These are phyloP conservation scores for Cephus spinipes DNA, from an alignment of 2,888 invertebrate species.

Conservation along the genomic window DNA sequence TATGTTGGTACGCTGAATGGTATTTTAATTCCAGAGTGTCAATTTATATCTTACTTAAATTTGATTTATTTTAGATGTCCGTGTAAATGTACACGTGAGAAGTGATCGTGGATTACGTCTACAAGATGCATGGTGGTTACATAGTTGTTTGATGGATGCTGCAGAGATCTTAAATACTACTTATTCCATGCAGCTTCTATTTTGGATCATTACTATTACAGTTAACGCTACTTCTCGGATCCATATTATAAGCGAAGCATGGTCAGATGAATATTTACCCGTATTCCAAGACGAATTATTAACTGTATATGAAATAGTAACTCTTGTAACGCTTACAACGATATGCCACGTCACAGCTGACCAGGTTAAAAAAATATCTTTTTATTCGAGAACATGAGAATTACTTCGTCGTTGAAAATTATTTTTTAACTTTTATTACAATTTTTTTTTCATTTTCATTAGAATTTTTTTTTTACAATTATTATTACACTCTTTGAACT, in stretches of 20 bases:
- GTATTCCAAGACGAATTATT: constrained; percentile 36
- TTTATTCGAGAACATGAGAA: constrained; percentile 15
- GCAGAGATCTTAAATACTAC: constrained; percentile 44
- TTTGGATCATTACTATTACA: constrained; percentile 44
- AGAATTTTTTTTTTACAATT: too few species aligned
- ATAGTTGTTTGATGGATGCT: constrained; percentile 39
- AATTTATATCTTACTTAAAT: not conserved
- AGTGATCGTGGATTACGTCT: constrained; percentile 26
- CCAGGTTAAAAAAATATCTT: constrained; percentile 31
- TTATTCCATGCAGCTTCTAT: constrained; percentile 38
- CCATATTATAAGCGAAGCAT: constrained; percentile 36
- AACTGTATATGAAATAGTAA: constrained; percentile 30
- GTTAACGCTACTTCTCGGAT: constrained; percentile 44
- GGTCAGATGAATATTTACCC: constrained; percentile 12
- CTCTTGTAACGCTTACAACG: constrained; percentile 37
- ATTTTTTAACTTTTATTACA: too few species aligned
- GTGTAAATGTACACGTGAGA: constrained; percentile 25
- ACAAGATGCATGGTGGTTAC: constrained; percentile 46
- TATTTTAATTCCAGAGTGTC: too few species aligned
- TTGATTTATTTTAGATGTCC: constrained; percentile 19
- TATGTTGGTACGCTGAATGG: too few species aligned
- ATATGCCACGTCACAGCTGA: constrained; percentile 41
- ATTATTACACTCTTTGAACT: too few species aligned
- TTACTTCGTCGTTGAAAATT: too few species aligned
- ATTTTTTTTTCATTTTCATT: too few species aligned